A percentile compares a stretch with the other conserved stretches of the same genome.
phyloP scores from a whole-genome alignment of 2,113 vertebrate genomes.

The Carassius auratus region DNA sequence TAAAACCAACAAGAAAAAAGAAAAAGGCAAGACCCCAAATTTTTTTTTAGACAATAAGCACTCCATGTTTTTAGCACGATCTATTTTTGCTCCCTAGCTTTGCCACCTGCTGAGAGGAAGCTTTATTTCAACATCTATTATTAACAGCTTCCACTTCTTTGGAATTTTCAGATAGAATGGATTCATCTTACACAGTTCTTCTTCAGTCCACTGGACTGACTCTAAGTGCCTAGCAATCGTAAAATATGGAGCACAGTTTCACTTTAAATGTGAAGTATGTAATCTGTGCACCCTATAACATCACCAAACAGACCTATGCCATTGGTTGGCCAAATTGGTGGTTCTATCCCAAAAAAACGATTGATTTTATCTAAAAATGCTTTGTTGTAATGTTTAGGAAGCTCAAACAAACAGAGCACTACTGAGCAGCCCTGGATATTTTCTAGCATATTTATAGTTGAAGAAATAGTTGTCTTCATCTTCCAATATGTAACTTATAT shows the following conservation, averaged over 20 bases:
- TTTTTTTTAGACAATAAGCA: conserved; percentile 44
- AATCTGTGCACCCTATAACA: not conserved
- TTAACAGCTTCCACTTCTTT: conserved; percentile 67
- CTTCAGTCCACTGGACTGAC: conserved; percentile 3
- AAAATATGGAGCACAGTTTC: not conserved
- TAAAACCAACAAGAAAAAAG: not conserved
- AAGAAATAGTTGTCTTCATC: not conserved
- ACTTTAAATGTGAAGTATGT: not conserved
- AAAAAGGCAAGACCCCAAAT: conserved; percentile 3
- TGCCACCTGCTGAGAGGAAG: conserved; percentile 65
- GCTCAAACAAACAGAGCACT: not conserved
- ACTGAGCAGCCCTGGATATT: not conserved
- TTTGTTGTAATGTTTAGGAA: not conserved
- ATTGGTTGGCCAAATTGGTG: not conserved
- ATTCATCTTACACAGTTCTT: not conserved
- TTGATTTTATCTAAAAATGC: not conserved
- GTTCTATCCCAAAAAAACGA: not conserved
- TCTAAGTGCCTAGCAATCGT: not conserved
- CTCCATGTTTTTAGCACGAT: conserved; percentile 47
- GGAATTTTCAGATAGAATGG: conserved; percentile 50
- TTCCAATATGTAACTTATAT: not conserved
- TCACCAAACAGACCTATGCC: not conserved
- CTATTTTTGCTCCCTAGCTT: conserved; percentile 64
- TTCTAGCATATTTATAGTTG: not conserved
- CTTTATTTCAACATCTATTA: conserved; percentile 67